Evolutionary conservation across 2,113 vertebrate genomes (phyloP), one percentile per base, ranked within the genome.

Genomic region (Coregonus clupeaformis): DNA sequence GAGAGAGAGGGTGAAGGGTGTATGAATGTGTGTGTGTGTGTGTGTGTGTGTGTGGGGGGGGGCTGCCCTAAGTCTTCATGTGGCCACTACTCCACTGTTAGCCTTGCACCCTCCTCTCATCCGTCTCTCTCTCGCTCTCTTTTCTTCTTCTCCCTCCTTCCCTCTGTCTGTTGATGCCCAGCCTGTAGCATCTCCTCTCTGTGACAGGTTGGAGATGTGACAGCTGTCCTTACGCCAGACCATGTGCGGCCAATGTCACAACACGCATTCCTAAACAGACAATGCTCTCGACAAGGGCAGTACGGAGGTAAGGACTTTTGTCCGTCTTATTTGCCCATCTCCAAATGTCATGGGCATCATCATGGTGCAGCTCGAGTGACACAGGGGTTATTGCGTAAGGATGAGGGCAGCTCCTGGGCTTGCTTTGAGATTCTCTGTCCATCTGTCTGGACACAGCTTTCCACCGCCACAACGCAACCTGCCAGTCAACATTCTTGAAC

Each of bases 171-270:
- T 82, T 47, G 74, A 85, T 86, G 86, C 81, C 83, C 71, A 75
- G 85, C 91, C 90, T 82, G 75, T 81, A 86, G 87, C 87, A 72
- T 87, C 88, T 86, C 86, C 77, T 86, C 84, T 80, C 85, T 84
- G 82, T 89, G 6, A 91, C 88, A 89, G 87, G 83, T 82, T 84
- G 82, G 87, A 91, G 87, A 93, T 89, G 87, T 92, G 92, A 92
- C 92, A 92, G 92, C 89, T 90, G 91, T 91, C 90, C 90, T 91
- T 87, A 87, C 85, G 88, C 90, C 81, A 87, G 87, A 84, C 85
- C 84, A 87, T 84, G 86, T 87, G 85, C 86, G 85, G 81, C 88
- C 86, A 91, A 92, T 90, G 90, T 88, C 88, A 88, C 57, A 83
- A 88, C 84, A 74, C 36, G 36, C 9, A 42, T 49, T 55, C 63